phyloP scores from a whole-genome alignment of 2,797 vertebrate species.

The Anguilla marmorata region DNA sequence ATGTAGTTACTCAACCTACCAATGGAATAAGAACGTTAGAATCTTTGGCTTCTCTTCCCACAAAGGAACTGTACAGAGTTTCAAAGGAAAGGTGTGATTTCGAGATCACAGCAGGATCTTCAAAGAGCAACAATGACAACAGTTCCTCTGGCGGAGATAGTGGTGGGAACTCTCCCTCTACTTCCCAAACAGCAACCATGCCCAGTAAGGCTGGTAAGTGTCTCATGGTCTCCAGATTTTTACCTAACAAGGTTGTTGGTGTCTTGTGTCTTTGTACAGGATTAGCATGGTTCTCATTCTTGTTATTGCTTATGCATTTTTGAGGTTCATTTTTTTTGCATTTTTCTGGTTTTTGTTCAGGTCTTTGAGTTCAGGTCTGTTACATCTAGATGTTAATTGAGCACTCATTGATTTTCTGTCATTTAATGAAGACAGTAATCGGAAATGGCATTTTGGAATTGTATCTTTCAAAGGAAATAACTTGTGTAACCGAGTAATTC shows the following conservation, averaged over 20 bases:
- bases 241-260: neutral
- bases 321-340: neutral
- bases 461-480: neutral
- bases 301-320: neutral
- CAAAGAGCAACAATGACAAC: conserved; percentile 72
- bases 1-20: neutral
- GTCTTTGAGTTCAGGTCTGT: neutral
- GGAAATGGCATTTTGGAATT: neutral
- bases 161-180: conserved; percentile 73
- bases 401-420: neutral
- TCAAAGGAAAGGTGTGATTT: conserved; percentile 92
- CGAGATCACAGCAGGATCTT: conserved; percentile 69
- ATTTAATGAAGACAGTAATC: neutral
- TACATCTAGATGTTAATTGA: neutral
- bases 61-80: conserved; percentile 88
- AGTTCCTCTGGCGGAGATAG: conserved; percentile 82
- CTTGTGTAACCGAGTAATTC: neutral
- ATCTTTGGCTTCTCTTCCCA: conserved; percentile 21
- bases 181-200: conserved; percentile 49
- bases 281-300: neutral
- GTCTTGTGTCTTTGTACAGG: neutral
- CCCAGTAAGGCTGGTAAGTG: conserved; percentile 66
- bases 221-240: neutral
- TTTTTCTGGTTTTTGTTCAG: neutral
- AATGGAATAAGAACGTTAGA: neutral